phyloP scores from a whole-genome alignment of 2,113 vertebrate genomes.

The Pantherophis guttatus region DNA sequence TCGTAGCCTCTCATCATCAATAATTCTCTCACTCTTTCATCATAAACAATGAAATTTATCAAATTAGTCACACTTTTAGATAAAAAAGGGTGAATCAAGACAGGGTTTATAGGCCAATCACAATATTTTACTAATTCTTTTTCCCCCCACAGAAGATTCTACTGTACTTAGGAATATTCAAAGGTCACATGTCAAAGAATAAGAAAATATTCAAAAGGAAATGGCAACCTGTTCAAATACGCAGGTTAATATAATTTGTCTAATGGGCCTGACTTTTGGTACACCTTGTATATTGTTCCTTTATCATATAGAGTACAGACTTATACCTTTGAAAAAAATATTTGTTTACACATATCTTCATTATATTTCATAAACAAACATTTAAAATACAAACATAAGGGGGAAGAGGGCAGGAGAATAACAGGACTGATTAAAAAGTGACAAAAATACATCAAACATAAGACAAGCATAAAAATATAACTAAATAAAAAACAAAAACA shows the following conservation, averaged over 20 bases:
- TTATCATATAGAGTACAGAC: neutral
- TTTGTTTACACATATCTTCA: neutral
- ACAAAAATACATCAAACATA: neutral
- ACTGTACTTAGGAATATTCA: neutral
- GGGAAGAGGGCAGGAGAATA: neutral
- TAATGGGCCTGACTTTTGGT: neutral
- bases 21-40: neutral
- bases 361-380: neutral
- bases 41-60: neutral
- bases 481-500: too few relatives aligned
- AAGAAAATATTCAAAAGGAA: neutral
- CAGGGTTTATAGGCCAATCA: neutral
- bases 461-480: neutral
- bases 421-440: neutral
- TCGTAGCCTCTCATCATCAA: neutral
- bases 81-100: neutral
- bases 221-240: neutral
- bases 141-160: neutral
- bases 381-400: neutral
- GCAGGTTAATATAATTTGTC: neutral
- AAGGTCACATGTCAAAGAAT: neutral
- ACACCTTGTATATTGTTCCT: neutral
- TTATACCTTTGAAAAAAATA: neutral
- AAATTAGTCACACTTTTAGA: neutral
- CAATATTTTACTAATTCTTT: neutral